Evolutionary conservation across 2,888 invertebrate species (phyloP), one percentile per base, ranked within the genome.

Genomic region (Lepeophtheirus nordmannii): DNA sequence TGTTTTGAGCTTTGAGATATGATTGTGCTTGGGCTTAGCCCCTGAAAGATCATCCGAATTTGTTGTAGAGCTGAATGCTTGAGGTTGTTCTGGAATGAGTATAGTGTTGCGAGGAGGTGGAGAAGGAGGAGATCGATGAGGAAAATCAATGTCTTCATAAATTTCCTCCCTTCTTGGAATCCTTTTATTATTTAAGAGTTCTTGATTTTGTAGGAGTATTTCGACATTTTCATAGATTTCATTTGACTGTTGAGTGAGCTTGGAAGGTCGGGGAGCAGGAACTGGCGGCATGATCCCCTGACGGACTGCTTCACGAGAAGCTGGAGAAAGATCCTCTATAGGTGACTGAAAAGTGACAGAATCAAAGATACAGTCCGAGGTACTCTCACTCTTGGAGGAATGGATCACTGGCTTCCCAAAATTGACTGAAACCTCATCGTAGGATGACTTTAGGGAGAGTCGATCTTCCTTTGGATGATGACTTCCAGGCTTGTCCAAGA

Each of bases 361-460:
- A 30, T 41, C 56, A 22, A 63, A 63, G 22, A 56, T 20, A n/a
- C n/a, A 17, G 8, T n/a, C 53, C 53, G 53, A 46, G n/a, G 53
- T 14, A 46, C 53, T 46, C 17, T 14, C 14, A 17, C 53, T 46
- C 53, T 14, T 46, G 17, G 53, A 46, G 12, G 1, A 1, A 8
- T 14, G 46, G 5, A 17, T 14, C 10, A 62, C 20, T 10, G 63
- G 63, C 17, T 38, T 14, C 1, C 63, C 63, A 63, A 53, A 56
- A 23, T 63, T 63, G 5, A 63, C 53, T 17, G 56, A 22, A 5
- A 63, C 23, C 37, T 63, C 63, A 56, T 63, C 63, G 9, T 63
- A 63, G 1, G 56, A 56, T 10, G n/a, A 30, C 39, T 61, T 61
- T 14, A 17, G 5, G 53, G 53, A 46, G 53, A 46, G 53, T n/a